Evolutionary conservation across 2,888 invertebrate genomes (phyloP).

Genomic region (Emesis furor): DNA sequence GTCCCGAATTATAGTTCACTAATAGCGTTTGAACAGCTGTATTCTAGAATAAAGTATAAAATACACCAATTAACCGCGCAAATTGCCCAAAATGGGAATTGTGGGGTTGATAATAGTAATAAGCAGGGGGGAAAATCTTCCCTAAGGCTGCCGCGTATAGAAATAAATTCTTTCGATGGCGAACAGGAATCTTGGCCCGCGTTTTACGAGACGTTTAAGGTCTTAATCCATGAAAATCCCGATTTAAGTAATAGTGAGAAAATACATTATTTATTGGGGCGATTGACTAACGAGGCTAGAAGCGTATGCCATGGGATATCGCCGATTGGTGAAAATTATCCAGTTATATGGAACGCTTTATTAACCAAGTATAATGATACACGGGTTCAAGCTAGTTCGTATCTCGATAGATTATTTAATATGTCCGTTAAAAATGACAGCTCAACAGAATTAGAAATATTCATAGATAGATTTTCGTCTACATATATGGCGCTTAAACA

Average conservation of each 20-base stretch:
- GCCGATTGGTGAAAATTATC: not conserved
- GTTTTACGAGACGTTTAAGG: not conserved
- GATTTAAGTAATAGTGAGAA: not conserved
- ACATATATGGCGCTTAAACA: constrained; percentile 19
- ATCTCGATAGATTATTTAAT: constrained; percentile 17
- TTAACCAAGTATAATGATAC: constrained; percentile 18
- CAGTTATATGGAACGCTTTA: constrained; percentile 20
- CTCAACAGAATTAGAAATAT: constrained; percentile 14
- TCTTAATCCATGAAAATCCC: not conserved
- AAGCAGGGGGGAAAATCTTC: not conserved
- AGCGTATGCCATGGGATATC: not conserved
- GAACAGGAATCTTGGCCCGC: not conserved
- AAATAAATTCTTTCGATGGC: constrained; percentile 20
- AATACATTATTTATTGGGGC: not conserved
- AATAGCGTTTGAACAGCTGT: constrained; percentile 7
- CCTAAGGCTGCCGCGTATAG: constrained; percentile 18
- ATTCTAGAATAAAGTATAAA: constrained; percentile 14
- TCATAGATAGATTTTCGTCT: constrained; percentile 31
- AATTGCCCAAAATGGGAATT: not conserved
- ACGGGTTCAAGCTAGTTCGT: not conserved
- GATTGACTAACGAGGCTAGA: not conserved
- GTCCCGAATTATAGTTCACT: constrained; percentile 12
- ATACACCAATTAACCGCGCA: not conserved
- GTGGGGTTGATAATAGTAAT: not conserved
- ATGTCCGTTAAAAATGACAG: not conserved